Evolutionary conservation across 2,113 vertebrate genomes (phyloP).

Genomic region (Shinisaurus crocodilurus): DNA sequence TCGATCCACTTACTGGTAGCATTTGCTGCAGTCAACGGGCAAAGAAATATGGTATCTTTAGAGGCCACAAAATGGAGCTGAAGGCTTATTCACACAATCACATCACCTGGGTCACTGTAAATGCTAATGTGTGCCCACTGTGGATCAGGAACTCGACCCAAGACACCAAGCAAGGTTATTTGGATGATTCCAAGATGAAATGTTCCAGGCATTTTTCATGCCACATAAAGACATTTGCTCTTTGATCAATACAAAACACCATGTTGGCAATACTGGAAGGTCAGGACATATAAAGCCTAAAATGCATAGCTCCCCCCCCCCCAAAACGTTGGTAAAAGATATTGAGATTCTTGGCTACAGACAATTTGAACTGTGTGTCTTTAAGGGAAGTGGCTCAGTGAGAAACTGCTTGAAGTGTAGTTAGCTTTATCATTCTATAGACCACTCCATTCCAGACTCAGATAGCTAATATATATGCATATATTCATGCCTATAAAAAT

Average conservation of each 20-base stretch:
- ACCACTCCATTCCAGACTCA: not conserved
- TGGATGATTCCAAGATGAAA: not conserved
- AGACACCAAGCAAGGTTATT: not conserved
- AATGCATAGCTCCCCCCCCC: not conserved
- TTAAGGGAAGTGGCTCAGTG: not conserved
- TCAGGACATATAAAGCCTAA: not conserved
- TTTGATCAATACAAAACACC: not conserved
- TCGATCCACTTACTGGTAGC: rapidly evolving
- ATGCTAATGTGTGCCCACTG: not conserved
- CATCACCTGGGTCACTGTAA: not conserved
- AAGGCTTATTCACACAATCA: not conserved
- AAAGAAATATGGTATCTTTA: not conserved
- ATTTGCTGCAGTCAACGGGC: not conserved
- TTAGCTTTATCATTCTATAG: not conserved
- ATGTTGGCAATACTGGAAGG: not conserved
- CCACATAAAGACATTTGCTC: not conserved
- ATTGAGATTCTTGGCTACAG: not conserved
- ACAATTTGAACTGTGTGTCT: not conserved
- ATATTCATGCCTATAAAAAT: not conserved
- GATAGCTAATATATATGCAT: not conserved
- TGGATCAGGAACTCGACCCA: not conserved
- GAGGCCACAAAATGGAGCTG: not conserved
- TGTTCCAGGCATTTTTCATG: not conserved
- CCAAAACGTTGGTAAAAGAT: not conserved
- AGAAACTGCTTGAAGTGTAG: not conserved